phyloP scores from a whole-genome alignment of 2,888 invertebrate genomes.

The Nomada fucata region DNA sequence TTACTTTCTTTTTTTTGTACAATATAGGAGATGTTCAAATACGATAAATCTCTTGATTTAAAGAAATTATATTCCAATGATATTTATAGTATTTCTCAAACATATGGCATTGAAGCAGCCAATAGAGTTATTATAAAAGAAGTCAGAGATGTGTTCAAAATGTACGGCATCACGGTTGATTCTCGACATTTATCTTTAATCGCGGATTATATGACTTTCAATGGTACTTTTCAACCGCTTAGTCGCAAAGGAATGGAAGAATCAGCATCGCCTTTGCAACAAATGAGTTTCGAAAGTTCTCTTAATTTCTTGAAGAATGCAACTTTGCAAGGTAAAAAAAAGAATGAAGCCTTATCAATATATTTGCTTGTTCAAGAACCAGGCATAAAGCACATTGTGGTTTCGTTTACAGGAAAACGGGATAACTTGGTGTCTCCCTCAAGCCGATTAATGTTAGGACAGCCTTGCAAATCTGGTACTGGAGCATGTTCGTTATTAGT shows the following conservation, averaged over 20 bases:
- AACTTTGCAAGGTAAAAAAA: conserved; percentile 86
- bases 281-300: conserved; percentile 99
- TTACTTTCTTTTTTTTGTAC: neutral
- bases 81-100: conserved; percentile 94
- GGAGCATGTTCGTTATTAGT: conserved; percentile 87
- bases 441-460: conserved; percentile 93
- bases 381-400: neutral
- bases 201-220: conserved; percentile 99
- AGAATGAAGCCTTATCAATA: neutral
- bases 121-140: conserved; percentile 95
- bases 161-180: conserved; percentile 98
- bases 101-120: conserved; percentile 99
- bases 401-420: conserved; percentile 86
- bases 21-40: conserved; percentile 92
- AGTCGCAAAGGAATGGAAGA: conserved; percentile 95
- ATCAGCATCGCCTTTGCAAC: conserved; percentile 97
- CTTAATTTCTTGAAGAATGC: conserved; percentile 93
- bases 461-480: conserved; percentile 93
- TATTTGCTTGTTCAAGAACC: neutral
- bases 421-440: conserved; percentile 94
- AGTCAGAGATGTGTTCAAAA: conserved; percentile 97
- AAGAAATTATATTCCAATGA: conserved; percentile 96
- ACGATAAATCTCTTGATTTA: conserved; percentile 91
- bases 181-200: conserved; percentile 96
- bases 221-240: conserved; percentile 95